Evolutionary conservation across 2,113 vertebrate species (phyloP), one percentile per base, ranked within the genome.

Genomic region (Neomonachus schauinslandi): DNA sequence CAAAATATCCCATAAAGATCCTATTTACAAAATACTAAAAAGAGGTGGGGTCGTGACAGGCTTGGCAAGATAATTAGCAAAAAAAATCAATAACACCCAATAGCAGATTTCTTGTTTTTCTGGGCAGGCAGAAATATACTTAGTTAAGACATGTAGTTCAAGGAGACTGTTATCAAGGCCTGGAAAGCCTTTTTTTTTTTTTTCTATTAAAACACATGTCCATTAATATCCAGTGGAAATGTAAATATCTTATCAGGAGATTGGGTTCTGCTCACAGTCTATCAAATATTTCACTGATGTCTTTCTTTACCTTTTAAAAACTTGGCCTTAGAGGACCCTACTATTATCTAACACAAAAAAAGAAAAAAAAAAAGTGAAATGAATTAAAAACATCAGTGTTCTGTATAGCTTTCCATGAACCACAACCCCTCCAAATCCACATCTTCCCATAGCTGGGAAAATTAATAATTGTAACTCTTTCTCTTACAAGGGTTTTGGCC

Each of bases 211-310:
- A 91, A 65, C 85, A 84, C 1, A 1, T 51, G 53, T 55, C 61
- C 55, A 89, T 28, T 89, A 39, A 42, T 46, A 90, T 5, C 39
- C 71, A 85, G 86, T 98, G 97, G 98, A 98, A 99, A 98, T 97
- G 95, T 39, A 98, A 99, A 98, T 96, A 98, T 96, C 86, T 90
- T 91, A 97, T 97, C 84, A 96, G 94, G 94, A 98, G 95, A 97
- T 82, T 39, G 10, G 14, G 84, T 53, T 71, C 39, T 95, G 83
- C 76, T 94, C 55, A 24, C 15, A n/a, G 14, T 65, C 71, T 95
- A 82, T 77, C 24, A 79, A 39, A 39, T 15, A 53, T 83, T 94
- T 79, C 91, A 19, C 22, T 93, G 33, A 85, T 89, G 53, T 74
- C 61, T 84, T 95, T 91, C 49, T 71, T 91, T 71, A 63, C 77